Evolutionary conservation across 2,113 vertebrate genomes (phyloP).

Genomic region (Festucalex cinctus): DNA sequence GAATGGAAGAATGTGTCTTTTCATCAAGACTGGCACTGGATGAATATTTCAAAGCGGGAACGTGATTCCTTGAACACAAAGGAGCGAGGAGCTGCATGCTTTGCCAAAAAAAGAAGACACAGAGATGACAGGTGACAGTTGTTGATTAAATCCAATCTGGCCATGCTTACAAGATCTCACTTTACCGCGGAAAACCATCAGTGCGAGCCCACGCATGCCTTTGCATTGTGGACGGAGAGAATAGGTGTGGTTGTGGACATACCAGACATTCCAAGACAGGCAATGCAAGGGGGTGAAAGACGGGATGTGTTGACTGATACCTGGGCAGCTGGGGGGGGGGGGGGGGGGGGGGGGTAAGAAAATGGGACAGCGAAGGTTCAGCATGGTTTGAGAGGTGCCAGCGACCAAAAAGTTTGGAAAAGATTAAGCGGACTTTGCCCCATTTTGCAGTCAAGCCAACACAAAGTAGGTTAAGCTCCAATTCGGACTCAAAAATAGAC

Average conservation of each 20-base stretch:
- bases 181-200: constrained; percentile 45
- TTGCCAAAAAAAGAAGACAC: constrained; percentile 13
- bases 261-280: constrained; percentile 60
- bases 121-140: constrained; percentile 24
- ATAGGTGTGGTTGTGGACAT: constrained; percentile 63
- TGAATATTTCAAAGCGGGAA: constrained; percentile 59
- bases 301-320: constrained; percentile 61
- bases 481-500: constrained; percentile 32
- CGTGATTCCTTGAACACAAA: constrained; percentile 50
- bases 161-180: constrained; percentile 30
- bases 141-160: constrained; percentile 51
- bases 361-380: constrained; percentile 16
- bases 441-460: constrained; percentile 36
- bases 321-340: constrained; percentile 46
- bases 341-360: constrained; percentile 25
- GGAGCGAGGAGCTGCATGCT: constrained; percentile 40
- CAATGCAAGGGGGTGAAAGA: constrained; percentile 47
- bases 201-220: constrained; percentile 43
- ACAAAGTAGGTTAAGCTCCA: constrained; percentile 28
- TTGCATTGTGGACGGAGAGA: constrained; percentile 42
- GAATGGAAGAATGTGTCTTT: constrained; percentile 50
- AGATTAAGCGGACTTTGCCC: constrained; percentile 28
- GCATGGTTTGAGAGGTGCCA: constrained; percentile 29
- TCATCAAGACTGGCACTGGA: constrained; percentile 46
- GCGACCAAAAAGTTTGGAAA: constrained; percentile 28